Evolutionary conservation across 2,888 invertebrate genomes (phyloP).

Genomic region (Heliconius ethilla): DNA sequence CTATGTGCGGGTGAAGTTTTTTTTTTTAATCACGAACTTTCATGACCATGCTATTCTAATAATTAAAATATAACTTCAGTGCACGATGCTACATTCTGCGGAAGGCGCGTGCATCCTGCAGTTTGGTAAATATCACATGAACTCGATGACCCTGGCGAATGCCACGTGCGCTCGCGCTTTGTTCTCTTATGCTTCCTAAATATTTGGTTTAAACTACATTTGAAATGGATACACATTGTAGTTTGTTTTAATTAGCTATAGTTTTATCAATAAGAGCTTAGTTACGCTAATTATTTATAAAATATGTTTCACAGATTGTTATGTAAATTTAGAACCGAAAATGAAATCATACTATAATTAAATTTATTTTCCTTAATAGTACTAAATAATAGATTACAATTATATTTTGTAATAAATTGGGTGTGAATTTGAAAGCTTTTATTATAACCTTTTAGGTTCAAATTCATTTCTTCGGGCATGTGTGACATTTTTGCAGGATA

Average conservation of each 20-base stretch:
- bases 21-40: no score
- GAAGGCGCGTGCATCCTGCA: slow-evolving; percentile 61
- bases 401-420: no score
- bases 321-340: neutral
- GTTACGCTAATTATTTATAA: neutral
- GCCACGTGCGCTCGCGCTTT: slow-evolving; percentile 51
- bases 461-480: no score
- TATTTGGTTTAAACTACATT: slow-evolving; percentile 34
- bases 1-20: no score
- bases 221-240: slow-evolving; percentile 16
- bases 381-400: no score
- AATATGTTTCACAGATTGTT: neutral
- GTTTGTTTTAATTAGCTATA: neutral
- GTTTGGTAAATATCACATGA: slow-evolving; percentile 72
- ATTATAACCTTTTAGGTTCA: no score
- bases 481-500: no score
- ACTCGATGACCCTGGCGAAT: slow-evolving; percentile 61
- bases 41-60: neutral
- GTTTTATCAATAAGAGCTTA: neutral
- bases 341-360: neutral
- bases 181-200: slow-evolving; percentile 36
- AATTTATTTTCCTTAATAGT: no score
- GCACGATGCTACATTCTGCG: slow-evolving; percentile 41
- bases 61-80: slow-evolving; percentile 38
- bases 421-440: no score